Evolutionary conservation across 2,113 vertebrate genomes (phyloP), one percentile per base, ranked within the genome.

Genomic region (Gymnobelideus leadbeateri): DNA sequence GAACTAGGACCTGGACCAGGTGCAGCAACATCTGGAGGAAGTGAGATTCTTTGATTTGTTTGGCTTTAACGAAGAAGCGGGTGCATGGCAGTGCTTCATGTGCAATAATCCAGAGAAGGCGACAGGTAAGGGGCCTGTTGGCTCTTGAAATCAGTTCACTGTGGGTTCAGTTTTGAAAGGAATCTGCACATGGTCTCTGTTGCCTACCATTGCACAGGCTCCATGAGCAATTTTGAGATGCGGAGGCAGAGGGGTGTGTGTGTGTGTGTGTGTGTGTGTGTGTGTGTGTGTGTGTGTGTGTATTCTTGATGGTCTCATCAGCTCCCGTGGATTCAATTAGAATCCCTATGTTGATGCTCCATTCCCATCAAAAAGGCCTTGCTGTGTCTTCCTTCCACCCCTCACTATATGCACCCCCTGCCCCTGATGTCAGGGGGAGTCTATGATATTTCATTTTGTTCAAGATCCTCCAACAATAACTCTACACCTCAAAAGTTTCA

Each of bases 21-120:
- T 99, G 55, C 99, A 99, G 98, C 97, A 98, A 96, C 99, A 99
- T 96, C 99, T 99, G 98, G 99, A 99, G 98, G 99, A 99, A 95
- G 99, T 99, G 96, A 99, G 99, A 61, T 99, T 99, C 99, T 99
- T 99, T n/a, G 99, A 99, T 94, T 98, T 99, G 31, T 99, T 99
- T 46, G 99, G 99, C 97, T 99, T 99, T 99, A 99, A 99, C 0
- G 99, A 99, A 97, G 99, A 99, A 95, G 98, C 99, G 0, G 98
- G 98, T 51, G 95, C 98, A 0, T 99, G 99, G 99, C 99, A 99
- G 25, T 99, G 99, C 97, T 99, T 99, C 98, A 99, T 99, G 99
- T 99, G 99, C 96, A 99, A 99, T 98, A 99, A 99, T 98, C 99
- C 99, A 0, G 99, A 99, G 93, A 99, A 99, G 97, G 99, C 99